Percentiles rank a stretch among this genome's conserved stretches.
phyloP scores from a whole-genome alignment of 2,888 invertebrate species.

The Nasonovia ribisnigri region DNA sequence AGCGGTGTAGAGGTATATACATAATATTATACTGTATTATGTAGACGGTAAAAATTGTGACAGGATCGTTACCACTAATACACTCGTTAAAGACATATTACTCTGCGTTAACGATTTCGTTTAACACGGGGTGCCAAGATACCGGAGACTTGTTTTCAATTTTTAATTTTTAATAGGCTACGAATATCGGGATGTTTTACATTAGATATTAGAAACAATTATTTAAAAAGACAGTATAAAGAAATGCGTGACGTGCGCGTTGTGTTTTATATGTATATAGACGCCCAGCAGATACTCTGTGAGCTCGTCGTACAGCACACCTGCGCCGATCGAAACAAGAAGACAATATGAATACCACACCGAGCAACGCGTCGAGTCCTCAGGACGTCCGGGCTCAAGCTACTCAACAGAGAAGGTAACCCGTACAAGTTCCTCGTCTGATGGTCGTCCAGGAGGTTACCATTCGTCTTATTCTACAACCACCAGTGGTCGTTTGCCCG shows the following conservation, averaged over 20 bases:
- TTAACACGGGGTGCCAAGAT: neutral
- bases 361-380: constrained; percentile 79
- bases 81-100: too few relatives aligned
- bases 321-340: constrained; percentile 85
- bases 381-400: constrained; percentile 78
- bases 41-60: too few relatives aligned
- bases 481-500: constrained; percentile 84
- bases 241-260: constrained; percentile 55
- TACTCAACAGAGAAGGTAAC: constrained; percentile 81
- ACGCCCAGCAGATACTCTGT: constrained; percentile 84
- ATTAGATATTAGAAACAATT: constrained; percentile 17
- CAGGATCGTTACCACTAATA: too few relatives aligned
- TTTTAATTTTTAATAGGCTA: neutral
- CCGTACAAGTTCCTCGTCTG: constrained; percentile 73
- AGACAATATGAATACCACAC: constrained; percentile 74
- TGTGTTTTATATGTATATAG: constrained; percentile 71
- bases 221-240: constrained; percentile 42
- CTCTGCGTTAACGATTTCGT: neutral
- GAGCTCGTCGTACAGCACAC: constrained; percentile 80
- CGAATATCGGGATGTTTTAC: neutral
- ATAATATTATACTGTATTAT: neutral
- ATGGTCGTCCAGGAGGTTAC: constrained; percentile 84
- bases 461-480: constrained; percentile 82
- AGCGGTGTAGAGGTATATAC: neutral
- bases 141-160: neutral